These are phyloP conservation scores for Tribolium castaneum DNA, from an alignment of 1,140 invertebrate genomes.

Conservation along the genomic window DNA sequence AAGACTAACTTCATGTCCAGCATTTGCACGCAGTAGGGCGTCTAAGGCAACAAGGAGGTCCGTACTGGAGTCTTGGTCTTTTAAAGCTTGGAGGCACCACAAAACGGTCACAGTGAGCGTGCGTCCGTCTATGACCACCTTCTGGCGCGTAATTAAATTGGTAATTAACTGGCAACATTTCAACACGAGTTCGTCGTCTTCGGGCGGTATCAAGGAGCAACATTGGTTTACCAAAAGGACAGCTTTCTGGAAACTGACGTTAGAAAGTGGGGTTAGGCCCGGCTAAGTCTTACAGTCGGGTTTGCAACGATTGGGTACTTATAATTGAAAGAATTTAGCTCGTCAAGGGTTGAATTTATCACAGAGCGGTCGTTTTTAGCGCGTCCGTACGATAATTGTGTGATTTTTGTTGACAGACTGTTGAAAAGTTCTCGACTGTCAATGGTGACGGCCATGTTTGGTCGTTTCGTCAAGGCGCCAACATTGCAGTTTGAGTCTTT, in stretches of 20 bases:
- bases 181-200: constrained; percentile 62
- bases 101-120: constrained; percentile 60
- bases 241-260: constrained; percentile 60
- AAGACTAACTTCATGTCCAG: neutral
- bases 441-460: constrained; percentile 42
- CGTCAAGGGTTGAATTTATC: constrained; percentile 62
- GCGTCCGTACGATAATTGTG: constrained; percentile 59
- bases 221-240: constrained; percentile 65
- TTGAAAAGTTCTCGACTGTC: constrained; percentile 55
- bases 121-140: constrained; percentile 59
- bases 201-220: constrained; percentile 61
- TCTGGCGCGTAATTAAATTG: constrained; percentile 61
- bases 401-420: constrained; percentile 60
- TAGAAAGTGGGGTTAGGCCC: constrained; percentile 41
- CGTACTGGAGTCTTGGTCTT: constrained; percentile 46
- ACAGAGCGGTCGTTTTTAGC: constrained; percentile 61
- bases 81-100: constrained; percentile 63
- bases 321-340: constrained; percentile 65
- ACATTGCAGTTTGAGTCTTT: neutral
- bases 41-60: constrained; percentile 31
- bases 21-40: constrained; percentile 18
- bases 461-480: neutral
- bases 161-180: constrained; percentile 64
- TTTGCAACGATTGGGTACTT: constrained; percentile 58
- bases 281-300: constrained; percentile 60